A percentile compares a stretch with the other conserved stretches of the same genome.
These are phyloP conservation scores for Tenebrio molitor DNA, from an alignment of 1,140 invertebrate genomes.

Conservation along the genomic window DNA sequence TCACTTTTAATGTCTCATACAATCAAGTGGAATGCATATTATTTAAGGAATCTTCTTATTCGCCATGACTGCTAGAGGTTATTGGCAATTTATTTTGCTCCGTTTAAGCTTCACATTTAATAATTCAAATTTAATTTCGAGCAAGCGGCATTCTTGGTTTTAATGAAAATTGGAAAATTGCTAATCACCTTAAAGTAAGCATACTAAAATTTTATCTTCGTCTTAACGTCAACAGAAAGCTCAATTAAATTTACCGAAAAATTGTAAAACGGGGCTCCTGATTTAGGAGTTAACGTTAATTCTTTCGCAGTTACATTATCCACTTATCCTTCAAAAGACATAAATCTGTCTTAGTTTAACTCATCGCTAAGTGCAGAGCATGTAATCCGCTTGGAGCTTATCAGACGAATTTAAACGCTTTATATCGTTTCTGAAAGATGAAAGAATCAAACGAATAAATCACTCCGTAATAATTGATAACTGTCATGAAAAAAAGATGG, in stretches of 20 bases:
- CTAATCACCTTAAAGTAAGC: conserved; percentile 38
- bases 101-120: conserved; percentile 35
- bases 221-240: not conserved
- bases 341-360: conserved; percentile 7
- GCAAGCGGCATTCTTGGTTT: conserved; percentile 38
- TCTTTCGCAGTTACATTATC: not conserved
- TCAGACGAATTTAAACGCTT: not conserved
- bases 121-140: conserved; percentile 38
- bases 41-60: conserved; percentile 28
- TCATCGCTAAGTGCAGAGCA: not conserved
- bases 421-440: not conserved
- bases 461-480: conserved; percentile 9
- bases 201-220: conserved; percentile 19
- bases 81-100: conserved; percentile 36
- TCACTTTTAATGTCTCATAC: conserved; percentile 14
- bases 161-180: conserved; percentile 35
- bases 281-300: not conserved
- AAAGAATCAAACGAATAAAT: not conserved
- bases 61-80: conserved; percentile 7
- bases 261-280: not conserved
- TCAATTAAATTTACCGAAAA: conserved; percentile 7
- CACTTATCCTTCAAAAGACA: not conserved
- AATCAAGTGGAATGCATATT: conserved; percentile 6
- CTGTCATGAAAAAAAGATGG: conserved; percentile 28
- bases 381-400: conserved; percentile 1